Evolutionary conservation across 2,113 vertebrate genomes (phyloP).

Genomic region (Sialia sialis): DNA sequence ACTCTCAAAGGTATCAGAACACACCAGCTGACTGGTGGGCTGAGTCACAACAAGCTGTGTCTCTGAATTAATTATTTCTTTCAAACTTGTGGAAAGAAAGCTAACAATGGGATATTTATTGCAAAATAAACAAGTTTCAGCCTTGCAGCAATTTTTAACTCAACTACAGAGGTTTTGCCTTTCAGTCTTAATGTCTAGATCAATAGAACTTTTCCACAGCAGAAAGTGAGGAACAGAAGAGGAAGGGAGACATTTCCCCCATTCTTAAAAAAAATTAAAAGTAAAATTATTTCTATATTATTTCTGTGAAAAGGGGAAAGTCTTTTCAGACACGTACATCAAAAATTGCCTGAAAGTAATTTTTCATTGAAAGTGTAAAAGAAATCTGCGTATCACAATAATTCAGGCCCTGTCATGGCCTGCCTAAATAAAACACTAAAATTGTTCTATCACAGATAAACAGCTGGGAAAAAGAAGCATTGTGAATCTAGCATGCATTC

Average conservation of each 20-base stretch:
- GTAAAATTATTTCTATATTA: background rate
- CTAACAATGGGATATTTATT: background rate
- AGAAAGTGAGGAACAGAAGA: background rate
- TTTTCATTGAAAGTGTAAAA: background rate
- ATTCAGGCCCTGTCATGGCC: background rate
- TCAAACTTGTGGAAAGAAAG: background rate
- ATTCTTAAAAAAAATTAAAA: background rate
- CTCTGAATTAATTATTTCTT: background rate
- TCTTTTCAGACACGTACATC: background rate
- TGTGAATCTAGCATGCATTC: background rate
- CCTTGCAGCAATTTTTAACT: background rate
- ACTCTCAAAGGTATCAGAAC: background rate
- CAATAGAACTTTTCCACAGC: background rate
- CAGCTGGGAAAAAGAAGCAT: background rate
- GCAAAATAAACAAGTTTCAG: background rate
- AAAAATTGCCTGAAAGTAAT: background rate
- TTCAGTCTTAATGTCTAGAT: background rate
- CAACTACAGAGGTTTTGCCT: background rate
- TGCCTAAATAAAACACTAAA: background rate
- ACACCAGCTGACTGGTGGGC: background rate
- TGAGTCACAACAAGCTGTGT: background rate
- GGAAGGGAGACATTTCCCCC: rapidly evolving
- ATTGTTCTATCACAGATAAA: background rate
- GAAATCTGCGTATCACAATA: background rate
- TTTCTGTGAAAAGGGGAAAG: background rate